Conservation (phyloP, 2,888 invertebrate genomes). For the Drosophila atripex region DNA sequence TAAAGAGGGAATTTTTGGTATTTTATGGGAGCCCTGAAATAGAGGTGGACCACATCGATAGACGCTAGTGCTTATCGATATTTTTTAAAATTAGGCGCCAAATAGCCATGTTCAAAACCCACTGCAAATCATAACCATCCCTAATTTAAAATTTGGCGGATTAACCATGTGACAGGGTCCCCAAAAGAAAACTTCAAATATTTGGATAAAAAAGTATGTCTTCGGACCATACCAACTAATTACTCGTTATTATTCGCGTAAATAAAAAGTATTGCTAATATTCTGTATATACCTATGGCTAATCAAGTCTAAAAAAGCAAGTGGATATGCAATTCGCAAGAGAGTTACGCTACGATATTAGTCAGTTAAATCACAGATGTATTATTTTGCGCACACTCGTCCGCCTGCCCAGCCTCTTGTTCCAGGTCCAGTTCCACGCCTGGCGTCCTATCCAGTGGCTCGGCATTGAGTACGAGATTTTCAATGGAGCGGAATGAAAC, state of each 20-base stretch:
- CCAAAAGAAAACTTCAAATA: slow-evolving; percentile 5
- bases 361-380: slow-evolving; percentile 83
- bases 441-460: slow-evolving; percentile 80
- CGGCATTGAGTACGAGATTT: slow-evolving; percentile 81
- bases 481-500: slow-evolving; percentile 80
- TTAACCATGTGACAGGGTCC: slow-evolving; percentile 50
- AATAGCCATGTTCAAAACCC: no score
- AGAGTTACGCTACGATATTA: slow-evolving; percentile 55
- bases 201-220: not conserved
- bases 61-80: no score
- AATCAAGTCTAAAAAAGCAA: slow-evolving; percentile 77
- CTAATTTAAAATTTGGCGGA: slow-evolving; percentile 54
- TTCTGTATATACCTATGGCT: slow-evolving; percentile 61
- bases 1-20: no score
- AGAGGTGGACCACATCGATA: no score
- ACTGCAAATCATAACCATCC: no score
- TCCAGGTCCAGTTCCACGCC: slow-evolving; percentile 63
- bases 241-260: slow-evolving; percentile 53
- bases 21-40: no score
- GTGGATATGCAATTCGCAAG: slow-evolving; percentile 70
- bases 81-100: no score
- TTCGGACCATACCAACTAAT: slow-evolving; percentile 55
- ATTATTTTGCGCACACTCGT: slow-evolving; percentile 63
- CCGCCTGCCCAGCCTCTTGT: slow-evolving; percentile 74
- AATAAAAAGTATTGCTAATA: slow-evolving; percentile 67